A percentile compares a stretch with the other conserved stretches of the same genome.
Conservation (phyloP, 2,797 vertebrate species). For the Clangula hyemalis region DNA sequence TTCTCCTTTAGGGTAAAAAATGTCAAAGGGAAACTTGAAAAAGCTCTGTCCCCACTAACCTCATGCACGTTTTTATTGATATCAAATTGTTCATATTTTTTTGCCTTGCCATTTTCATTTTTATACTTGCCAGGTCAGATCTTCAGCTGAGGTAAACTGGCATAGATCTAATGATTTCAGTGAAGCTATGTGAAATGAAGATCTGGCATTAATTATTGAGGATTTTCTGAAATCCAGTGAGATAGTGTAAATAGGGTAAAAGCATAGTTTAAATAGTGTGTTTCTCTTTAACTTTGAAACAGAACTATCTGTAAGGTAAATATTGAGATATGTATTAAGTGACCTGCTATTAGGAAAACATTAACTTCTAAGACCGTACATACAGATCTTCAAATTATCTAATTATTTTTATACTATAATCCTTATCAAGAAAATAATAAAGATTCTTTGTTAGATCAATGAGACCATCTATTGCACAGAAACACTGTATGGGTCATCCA, state of each 20-base stretch:
- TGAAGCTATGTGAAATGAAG: slow-evolving; percentile 6
- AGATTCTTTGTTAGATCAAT: background rate
- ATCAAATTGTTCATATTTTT: slow-evolving; percentile 59
- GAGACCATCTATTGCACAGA: background rate
- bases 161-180: slow-evolving; percentile 41
- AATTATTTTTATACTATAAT: background rate
- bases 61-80: slow-evolving; percentile 62
- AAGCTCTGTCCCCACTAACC: slow-evolving; percentile 23
- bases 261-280: background rate
- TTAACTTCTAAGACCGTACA: slow-evolving; percentile 5
- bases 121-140: slow-evolving; percentile 42
- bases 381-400: slow-evolving; percentile 5
- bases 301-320: background rate
- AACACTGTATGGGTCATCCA: background rate
- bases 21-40: slow-evolving; percentile 50
- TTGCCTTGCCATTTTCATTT: slow-evolving; percentile 52
- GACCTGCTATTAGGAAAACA: slow-evolving; percentile 8
- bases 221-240: slow-evolving; percentile 32
- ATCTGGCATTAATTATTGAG: slow-evolving; percentile 37
- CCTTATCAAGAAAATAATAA: background rate
- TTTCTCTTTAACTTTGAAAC: background rate
- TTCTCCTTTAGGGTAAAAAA: slow-evolving; percentile 6
- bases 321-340: background rate
- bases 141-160: slow-evolving; percentile 50
- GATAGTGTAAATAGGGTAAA: slow-evolving; percentile 9